Evolutionary conservation across 2,113 vertebrate genomes (phyloP).

Genomic region (Rhea pennata): DNA sequence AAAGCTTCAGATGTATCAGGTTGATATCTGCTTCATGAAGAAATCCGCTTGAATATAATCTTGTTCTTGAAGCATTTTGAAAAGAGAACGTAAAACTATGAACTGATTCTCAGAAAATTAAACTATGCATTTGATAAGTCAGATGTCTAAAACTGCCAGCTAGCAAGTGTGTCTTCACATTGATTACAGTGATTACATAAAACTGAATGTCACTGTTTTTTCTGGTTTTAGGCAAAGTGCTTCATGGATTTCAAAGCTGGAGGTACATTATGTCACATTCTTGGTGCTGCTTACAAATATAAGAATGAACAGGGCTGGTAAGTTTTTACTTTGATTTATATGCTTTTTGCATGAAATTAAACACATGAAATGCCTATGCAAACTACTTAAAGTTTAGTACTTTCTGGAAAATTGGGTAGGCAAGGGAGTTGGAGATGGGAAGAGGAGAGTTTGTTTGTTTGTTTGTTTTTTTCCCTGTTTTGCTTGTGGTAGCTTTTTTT

Average conservation of each 20-base stretch:
- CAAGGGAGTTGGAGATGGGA: constrained; percentile 51
- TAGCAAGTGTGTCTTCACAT: background rate
- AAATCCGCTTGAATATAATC: background rate
- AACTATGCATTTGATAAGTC: background rate
- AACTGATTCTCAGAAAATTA: background rate
- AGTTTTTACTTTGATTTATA: constrained; percentile 61
- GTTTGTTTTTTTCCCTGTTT: background rate
- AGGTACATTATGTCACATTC: constrained; percentile 94
- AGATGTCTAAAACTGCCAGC: background rate
- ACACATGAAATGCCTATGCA: constrained; percentile 23
- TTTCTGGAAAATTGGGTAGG: background rate
- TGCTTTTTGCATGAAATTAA: constrained; percentile 38
- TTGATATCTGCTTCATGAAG: background rate
- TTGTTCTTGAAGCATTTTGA: background rate
- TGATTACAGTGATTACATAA: background rate
- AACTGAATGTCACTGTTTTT: background rate
- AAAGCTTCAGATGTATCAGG: background rate
- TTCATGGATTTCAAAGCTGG: constrained; percentile 98
- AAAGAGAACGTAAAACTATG: background rate
- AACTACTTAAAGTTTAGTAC: background rate
- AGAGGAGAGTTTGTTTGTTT: background rate
- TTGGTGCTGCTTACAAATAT: constrained; percentile 97
- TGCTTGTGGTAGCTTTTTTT: background rate
- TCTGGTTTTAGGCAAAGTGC: constrained; percentile 88
- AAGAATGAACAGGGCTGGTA: constrained; percentile 99